Base-by-base conservation (phyloP, 2,888 invertebrate genomes). In the Drosophila setosimentum region DNA sequence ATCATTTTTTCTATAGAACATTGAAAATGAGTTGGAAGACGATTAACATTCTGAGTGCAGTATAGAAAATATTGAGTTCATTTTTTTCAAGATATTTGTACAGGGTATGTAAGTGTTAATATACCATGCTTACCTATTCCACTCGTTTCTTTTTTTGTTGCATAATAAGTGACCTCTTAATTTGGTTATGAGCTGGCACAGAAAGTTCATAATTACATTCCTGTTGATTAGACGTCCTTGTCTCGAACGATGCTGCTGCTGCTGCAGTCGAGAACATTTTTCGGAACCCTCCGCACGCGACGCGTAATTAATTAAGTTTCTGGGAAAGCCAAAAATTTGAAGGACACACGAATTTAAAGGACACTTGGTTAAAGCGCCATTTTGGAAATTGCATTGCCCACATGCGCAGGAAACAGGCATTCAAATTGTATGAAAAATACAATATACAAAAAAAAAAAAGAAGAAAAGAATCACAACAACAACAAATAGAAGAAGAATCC, bases 201-300 rank as follows among this genome's bases (percentile, higher is more conserved):
- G 82, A 89, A 89, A 66, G 82, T 89, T 91, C 75, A 74, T 92
- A 92, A 92, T 92, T 92, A 80, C 91, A 92, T 92, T 92, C 91
- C 91, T 83, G 89, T 87, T 92, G 87, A 90, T 92, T 92, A 91
- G 89, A 74, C 84, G 71, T 84, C 79, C 91, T 92, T 92, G 91
- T 92, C 74, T 57, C 45, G 45, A 24, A 24, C 33, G 29, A 7
- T 48, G 66, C 55, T 58, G 40, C n/a, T 48, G 45, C 11, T 29
- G 37, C n/a, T 61, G 49, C 13, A 32, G 49, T 30, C 35, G 37
- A 24, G 24, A 63, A 50, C 16, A 30, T 58, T 50, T 50, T 16
- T 2, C 49, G 37, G 53, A 8, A 13, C 33, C 29, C 7, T 35
- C 21, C 18, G 30, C 29, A 21, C 50, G 49, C 29, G 18, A 24